Evolutionary conservation across 2,113 vertebrate species (phyloP), one percentile per base, ranked within the genome.

Genomic region (Leptocoma aspasia): DNA sequence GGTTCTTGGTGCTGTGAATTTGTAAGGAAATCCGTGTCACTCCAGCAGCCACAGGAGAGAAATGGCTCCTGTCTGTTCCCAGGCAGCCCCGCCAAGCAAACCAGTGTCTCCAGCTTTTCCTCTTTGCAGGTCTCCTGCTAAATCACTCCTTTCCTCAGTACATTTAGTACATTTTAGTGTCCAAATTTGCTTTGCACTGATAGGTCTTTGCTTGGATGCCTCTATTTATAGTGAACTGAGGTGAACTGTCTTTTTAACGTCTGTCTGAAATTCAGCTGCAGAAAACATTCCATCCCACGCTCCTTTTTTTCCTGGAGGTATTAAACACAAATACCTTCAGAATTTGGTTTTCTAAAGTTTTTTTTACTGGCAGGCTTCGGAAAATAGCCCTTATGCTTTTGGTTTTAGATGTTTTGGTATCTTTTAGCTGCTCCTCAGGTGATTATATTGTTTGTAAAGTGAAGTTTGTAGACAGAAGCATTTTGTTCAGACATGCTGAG

Each of bases 41-140:
- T 49, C 63, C 50, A 37, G 66, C 18, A 91, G 39, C 61, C 59
- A 8, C 11, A 11, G 71, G 61, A 76, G 57, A 52, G 49, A 59
- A 79, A 15, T 28, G 44, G 45, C 28, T 70, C 71, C n/a, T 52
- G 18, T 28, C 22, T 53, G 37, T 11, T 79, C 66, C 26, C 47
- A 57, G 24, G 20, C 68, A 66, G 71, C 37, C 33, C 19, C 0
- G 0, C 39, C 69, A 77, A 45, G 47, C 1, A 0, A 86, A 53
- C 26, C 33, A 37, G 39, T 13, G 35, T 22, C 56, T 81, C 50
- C 56, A 81, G 45, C 42, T 90, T 73, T 61, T 33, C 54, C 35
- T 82, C 78, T 76, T 72, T 64, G 15, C 59, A 83, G 23, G 33
- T 22, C 54, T 81, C 15, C 64, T 78, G 64, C 73, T 90, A 65